Percentiles rank a stretch among this genome's conserved stretches.
Evolutionary conservation across 92 coral and sea anemone genomes (phyloP).

Genomic region (Palythoa caribaeorum): DNA sequence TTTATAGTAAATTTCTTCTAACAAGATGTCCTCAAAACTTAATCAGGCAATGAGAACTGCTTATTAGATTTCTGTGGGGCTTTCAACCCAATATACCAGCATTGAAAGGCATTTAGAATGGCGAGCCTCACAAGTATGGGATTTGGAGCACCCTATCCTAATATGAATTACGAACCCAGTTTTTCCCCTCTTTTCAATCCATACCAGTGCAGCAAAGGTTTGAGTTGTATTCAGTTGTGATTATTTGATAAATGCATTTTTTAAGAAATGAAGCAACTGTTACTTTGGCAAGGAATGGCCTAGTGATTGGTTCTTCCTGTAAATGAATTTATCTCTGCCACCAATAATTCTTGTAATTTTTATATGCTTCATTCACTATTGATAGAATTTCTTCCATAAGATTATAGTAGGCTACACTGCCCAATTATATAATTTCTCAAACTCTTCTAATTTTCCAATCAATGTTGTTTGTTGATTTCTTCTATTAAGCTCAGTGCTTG

Average conservation of each 20-base stretch:
- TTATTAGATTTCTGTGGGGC: conserved; percentile 68
- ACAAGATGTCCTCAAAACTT: conserved; percentile 68
- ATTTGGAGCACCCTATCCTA: conserved; percentile 70
- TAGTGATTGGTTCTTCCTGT: conserved; percentile 70
- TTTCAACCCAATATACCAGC: neutral
- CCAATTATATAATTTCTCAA: conserved; percentile 67
- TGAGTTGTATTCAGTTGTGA: conserved; percentile 47
- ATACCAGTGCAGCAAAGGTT: conserved; percentile 78
- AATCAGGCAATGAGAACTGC: conserved; percentile 76
- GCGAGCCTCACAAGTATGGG: conserved; percentile 83
- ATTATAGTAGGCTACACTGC: conserved; percentile 31
- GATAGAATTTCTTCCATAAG: conserved; percentile 70
- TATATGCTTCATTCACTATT: conserved; percentile 79
- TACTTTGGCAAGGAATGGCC: conserved; percentile 62
- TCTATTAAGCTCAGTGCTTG: conserved; percentile 13
- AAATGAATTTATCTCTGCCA: conserved; percentile 77
- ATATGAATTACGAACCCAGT: conserved; percentile 73
- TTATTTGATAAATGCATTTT: conserved; percentile 54
- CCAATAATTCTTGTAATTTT: conserved; percentile 81
- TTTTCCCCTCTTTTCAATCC: conserved; percentile 75
- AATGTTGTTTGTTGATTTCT: conserved; percentile 41
- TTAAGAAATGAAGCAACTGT: conserved; percentile 38
- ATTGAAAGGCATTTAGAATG: conserved; percentile 35
- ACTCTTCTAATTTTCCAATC: conserved; percentile 68
- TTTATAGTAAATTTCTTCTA: conserved; percentile 64